These are phyloP conservation scores for Apoda limacodes DNA, from an alignment of 2,888 invertebrate species.

Conservation along the genomic window DNA sequence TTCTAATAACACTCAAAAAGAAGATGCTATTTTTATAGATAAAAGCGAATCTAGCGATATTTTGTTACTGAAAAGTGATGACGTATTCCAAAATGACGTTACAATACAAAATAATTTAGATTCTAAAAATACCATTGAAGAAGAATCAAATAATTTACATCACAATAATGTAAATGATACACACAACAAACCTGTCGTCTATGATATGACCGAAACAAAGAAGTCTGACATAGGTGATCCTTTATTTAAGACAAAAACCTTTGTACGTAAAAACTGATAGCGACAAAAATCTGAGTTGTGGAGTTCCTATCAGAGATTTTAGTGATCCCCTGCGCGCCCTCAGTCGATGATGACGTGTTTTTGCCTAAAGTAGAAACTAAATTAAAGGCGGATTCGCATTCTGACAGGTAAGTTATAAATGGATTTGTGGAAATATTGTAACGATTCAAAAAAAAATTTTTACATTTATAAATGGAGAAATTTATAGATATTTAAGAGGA, in stretches of 20 bases:
- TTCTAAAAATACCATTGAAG: background rate
- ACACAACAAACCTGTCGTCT: background rate
- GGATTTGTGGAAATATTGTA: too few species aligned
- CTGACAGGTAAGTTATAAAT: constrained; percentile 44
- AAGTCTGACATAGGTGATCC: constrained; percentile 27
- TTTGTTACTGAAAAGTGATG: too few species aligned
- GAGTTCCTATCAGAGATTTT: constrained; percentile 76
- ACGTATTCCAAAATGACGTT: too few species aligned
- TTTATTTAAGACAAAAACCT: constrained; percentile 31
- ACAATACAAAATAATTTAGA: too few species aligned
- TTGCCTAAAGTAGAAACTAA: constrained; percentile 49
- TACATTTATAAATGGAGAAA: too few species aligned
- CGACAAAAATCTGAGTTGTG: constrained; percentile 52
- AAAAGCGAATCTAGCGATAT: too few species aligned
- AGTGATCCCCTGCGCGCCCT: constrained; percentile 83
- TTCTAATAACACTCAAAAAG: too few species aligned
- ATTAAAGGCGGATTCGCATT: constrained; percentile 48
- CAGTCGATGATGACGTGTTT: constrained; percentile 56
- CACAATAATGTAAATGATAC: too few species aligned
- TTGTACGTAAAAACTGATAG: constrained; percentile 42
- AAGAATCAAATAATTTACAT: background rate
- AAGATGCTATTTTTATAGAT: too few species aligned
- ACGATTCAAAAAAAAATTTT: too few species aligned
- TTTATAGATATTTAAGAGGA: too few species aligned
- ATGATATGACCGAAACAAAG: constrained; percentile 5